A percentile compares a stretch with the other conserved stretches of the same genome.
phyloP scores from a whole-genome alignment of 2,888 invertebrate genomes.

The Platycheirus albimanus region DNA sequence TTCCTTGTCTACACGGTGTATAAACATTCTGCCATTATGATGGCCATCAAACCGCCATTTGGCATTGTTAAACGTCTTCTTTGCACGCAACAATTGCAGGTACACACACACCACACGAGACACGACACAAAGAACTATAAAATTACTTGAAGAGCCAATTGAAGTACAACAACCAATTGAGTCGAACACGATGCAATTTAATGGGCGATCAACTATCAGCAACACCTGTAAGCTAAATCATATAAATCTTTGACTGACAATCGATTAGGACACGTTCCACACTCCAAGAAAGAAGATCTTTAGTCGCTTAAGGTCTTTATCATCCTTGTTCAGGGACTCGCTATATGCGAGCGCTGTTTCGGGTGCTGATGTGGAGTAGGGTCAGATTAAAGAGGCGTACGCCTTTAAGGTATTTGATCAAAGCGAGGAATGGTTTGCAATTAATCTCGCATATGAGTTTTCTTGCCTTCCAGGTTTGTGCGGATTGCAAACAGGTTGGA shows the following conservation, averaged over 20 bases:
- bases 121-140: constrained; percentile 37
- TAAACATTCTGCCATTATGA: constrained; percentile 54
- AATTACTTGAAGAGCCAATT: constrained; percentile 1
- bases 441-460: constrained; percentile 48
- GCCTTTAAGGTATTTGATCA: constrained; percentile 69
- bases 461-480: constrained; percentile 8
- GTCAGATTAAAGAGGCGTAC: constrained; percentile 47
- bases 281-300: constrained; percentile 2
- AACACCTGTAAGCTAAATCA: constrained; percentile 66
- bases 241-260: constrained; percentile 54
- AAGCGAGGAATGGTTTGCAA: constrained; percentile 43
- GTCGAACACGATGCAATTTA: constrained; percentile 44
- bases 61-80: constrained; percentile 51
- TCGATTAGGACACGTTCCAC: constrained; percentile 53
- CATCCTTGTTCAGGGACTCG: constrained; percentile 13
- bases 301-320: constrained; percentile 13
- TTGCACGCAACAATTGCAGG: constrained; percentile 52
- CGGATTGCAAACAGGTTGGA: constrained; percentile 35
- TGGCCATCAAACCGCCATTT: constrained; percentile 46
- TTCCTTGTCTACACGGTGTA: constrained; percentile 44
- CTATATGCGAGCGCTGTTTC: no score
- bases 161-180: constrained; percentile 44
- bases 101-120: no score
- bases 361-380: constrained; percentile 53
- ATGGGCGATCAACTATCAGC: constrained; percentile 57